Evolutionary conservation across 2,888 invertebrate genomes (phyloP), one percentile per base, ranked within the genome.

Genomic region (Phoronis australis): DNA sequence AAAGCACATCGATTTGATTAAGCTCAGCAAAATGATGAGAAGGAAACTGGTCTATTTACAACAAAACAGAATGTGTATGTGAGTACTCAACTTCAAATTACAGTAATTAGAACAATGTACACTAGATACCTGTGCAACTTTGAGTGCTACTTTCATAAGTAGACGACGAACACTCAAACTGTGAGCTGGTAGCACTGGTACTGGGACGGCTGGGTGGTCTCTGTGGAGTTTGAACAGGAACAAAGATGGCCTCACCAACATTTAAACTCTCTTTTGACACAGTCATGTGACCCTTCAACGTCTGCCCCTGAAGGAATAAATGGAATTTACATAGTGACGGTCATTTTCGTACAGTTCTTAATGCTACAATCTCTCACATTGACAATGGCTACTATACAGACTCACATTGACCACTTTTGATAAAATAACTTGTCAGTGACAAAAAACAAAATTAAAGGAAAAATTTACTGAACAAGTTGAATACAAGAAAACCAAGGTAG

Each of bases 141-240:
- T 31, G 31, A 12, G 31, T 31, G 4, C 68, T 65, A 26, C 61
- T 64, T 48, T 75, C 75, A 51, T 72, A 75, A 48, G 67, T 70
- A 6, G 71, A 70, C 1, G 71, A 65, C n/a, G 73, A 71, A 9
- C 69, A 59, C 61, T 73, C 71, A 58, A 75, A 75, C 56, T 68
- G 70, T 41, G 75, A 74, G 56, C 69, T 69, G 18, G 75, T 74
- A 37, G 71, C 69, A 37, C 67, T 72, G 23, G 73, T 74, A 47
- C 71, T 70, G 3, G 69, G 71, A 43, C 72, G 57, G 52, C 71
- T 72, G 47, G 56, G 47, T 23, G 57, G 55, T 1, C 54, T 42
- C 4, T 53, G 54, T 0, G 69, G 68, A 3, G 64, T 63, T 21
- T 55, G 58, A 50, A 67, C 68, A 0, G 68, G 71, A 20, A 70